Conservation (phyloP, 1,140 invertebrate species). For the Tribolium castaneum region DNA sequence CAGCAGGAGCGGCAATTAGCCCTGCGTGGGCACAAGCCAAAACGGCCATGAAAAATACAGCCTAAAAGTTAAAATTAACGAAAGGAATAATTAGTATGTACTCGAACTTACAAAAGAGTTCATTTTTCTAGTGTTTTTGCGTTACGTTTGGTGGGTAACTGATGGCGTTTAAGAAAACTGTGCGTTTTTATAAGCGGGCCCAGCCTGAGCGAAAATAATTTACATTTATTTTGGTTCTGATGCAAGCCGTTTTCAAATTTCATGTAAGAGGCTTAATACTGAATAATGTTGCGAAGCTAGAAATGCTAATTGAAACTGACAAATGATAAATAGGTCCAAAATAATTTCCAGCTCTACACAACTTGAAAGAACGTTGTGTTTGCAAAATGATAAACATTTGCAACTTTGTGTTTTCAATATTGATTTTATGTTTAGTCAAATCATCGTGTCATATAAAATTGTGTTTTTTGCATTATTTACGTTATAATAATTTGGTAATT, state of each 20-base stretch:
- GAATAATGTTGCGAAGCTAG: background rate
- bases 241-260: slow-evolving; percentile 9
- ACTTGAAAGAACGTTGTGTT: no score
- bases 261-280: background rate
- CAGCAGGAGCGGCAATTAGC: background rate
- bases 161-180: background rate
- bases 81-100: background rate
- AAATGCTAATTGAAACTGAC: background rate
- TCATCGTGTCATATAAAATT: no score
- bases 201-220: slow-evolving; percentile 4
- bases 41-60: slow-evolving; percentile 39
- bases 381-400: no score
- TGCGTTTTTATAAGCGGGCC: slow-evolving; percentile 6
- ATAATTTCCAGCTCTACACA: background rate
- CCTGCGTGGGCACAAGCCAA: slow-evolving; percentile 43
- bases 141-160: slow-evolving; percentile 24
- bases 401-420: no score
- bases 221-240: slow-evolving; percentile 19
- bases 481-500: background rate
- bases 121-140: slow-evolving; percentile 11
- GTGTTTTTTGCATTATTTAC: no score
- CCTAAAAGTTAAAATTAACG: slow-evolving; percentile 28
- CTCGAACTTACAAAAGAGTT: slow-evolving; percentile 21
- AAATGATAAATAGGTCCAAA: background rate
- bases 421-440: no score